Evolutionary conservation across 2,888 invertebrate genomes (phyloP).

Genomic region (Aelia acuminata): DNA sequence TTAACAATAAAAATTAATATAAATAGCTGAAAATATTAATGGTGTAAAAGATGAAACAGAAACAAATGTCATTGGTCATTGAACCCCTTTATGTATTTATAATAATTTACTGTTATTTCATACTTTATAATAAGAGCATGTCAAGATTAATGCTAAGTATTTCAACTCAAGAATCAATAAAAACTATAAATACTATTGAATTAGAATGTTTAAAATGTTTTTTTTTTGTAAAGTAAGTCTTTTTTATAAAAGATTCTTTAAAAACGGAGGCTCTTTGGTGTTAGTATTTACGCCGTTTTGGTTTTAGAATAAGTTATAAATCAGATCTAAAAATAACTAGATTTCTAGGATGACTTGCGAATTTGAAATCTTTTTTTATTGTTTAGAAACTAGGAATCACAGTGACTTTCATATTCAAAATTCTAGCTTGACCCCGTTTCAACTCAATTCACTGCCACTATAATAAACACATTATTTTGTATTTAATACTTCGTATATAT

Average conservation of each 20-base stretch:
- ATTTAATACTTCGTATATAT: neutral
- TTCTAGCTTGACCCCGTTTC: conserved; percentile 33
- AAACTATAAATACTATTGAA: neutral
- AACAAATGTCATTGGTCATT: neutral
- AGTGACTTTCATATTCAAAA: conserved; percentile 37
- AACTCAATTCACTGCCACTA: conserved; percentile 1
- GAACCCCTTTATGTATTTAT: no score
- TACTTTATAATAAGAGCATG: no score
- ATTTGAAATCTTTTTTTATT: neutral
- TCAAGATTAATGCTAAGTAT: no score
- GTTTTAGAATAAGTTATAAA: neutral
- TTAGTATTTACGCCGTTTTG: neutral
- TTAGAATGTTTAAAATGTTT: neutral
- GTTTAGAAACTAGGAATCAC: neutral
- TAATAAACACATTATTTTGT: neutral
- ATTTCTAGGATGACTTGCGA: neutral
- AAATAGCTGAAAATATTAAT: neutral
- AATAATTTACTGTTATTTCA: no score
- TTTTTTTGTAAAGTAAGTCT: neutral
- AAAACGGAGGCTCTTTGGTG: neutral
- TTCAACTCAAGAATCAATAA: neutral
- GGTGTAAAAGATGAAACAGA: neutral
- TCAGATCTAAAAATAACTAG: neutral
- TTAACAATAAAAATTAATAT: no score
- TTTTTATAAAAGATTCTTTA: neutral